phyloP scores from a whole-genome alignment of 2,797 vertebrate species.

The Acomys russatus region DNA sequence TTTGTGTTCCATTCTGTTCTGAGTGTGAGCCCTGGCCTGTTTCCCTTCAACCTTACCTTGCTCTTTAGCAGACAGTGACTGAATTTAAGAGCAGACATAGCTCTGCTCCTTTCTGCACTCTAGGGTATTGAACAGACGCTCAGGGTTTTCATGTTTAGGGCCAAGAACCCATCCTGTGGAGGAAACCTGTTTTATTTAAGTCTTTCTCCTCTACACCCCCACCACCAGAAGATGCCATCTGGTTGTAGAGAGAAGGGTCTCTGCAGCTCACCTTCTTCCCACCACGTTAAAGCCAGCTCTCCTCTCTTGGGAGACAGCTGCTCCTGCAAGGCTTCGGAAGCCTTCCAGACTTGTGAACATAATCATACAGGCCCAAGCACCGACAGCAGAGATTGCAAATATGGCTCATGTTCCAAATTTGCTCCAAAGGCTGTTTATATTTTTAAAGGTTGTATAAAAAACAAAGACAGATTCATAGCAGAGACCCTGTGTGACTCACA shows the following conservation, averaged over 20 bases:
- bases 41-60: not conserved
- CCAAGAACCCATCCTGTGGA: not conserved
- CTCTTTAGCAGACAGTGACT: not conserved
- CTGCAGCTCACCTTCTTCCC: not conserved
- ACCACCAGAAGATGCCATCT: not conserved
- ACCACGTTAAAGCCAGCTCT: not conserved
- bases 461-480: constrained; percentile 4
- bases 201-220: not conserved
- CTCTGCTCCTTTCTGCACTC: not conserved
- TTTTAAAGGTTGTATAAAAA: constrained; percentile 46
- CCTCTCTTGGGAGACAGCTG: not conserved
- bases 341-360: not conserved
- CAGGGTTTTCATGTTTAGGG: not conserved
- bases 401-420: not conserved
- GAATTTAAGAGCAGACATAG: too few relatives aligned
- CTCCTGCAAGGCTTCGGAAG: not conserved
- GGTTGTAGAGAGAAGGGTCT: not conserved
- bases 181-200: not conserved
- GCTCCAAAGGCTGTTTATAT: not conserved
- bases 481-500: not conserved
- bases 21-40: not conserved
- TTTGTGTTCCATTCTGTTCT: not conserved
- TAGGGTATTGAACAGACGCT: not conserved
- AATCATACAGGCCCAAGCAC: not conserved
- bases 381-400: not conserved